Evolutionary conservation across 2,113 vertebrate genomes (phyloP).

Genomic region (Holacanthus passer): DNA sequence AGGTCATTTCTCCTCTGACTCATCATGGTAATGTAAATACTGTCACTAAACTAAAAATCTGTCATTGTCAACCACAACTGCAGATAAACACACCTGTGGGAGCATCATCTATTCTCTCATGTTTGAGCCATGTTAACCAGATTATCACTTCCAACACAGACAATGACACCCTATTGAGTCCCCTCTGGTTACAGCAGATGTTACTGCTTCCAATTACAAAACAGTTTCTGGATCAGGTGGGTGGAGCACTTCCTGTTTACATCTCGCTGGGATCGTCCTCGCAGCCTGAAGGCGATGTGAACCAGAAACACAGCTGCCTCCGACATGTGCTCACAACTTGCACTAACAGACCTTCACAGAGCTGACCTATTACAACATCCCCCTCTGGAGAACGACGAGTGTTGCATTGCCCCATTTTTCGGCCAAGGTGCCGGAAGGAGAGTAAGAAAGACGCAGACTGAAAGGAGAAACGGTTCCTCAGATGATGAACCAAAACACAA

Average conservation of each 20-base stretch:
- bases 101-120: slow-evolving; percentile 8
- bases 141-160: slow-evolving; percentile 24
- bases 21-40: not conserved
- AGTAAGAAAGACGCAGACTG: slow-evolving; percentile 17
- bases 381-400: slow-evolving; percentile 23
- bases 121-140: slow-evolving; percentile 3
- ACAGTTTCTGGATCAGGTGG: not conserved
- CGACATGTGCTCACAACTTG: slow-evolving; percentile 11
- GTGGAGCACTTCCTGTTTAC: not conserved
- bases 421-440: slow-evolving; percentile 35
- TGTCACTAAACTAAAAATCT: not conserved
- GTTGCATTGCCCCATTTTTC: slow-evolving; percentile 55
- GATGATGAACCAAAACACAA: slow-evolving; percentile 28
- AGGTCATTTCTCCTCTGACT: not conserved
- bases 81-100: slow-evolving; percentile 17
- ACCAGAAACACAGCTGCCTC: slow-evolving; percentile 5
- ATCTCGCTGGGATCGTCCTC: not conserved
- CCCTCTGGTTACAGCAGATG: slow-evolving; percentile 17
- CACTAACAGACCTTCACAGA: slow-evolving; percentile 48
- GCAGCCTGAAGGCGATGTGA: not conserved
- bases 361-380: slow-evolving; percentile 59
- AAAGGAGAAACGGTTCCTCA: not conserved
- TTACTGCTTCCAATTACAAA: slow-evolving; percentile 20
- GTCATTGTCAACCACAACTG: slow-evolving; percentile 5
- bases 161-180: not conserved